Percentiles rank a stretch among this genome's conserved stretches.
These are phyloP conservation scores for Penelope pileata DNA, from an alignment of 2,113 vertebrate species.

Conservation along the genomic window DNA sequence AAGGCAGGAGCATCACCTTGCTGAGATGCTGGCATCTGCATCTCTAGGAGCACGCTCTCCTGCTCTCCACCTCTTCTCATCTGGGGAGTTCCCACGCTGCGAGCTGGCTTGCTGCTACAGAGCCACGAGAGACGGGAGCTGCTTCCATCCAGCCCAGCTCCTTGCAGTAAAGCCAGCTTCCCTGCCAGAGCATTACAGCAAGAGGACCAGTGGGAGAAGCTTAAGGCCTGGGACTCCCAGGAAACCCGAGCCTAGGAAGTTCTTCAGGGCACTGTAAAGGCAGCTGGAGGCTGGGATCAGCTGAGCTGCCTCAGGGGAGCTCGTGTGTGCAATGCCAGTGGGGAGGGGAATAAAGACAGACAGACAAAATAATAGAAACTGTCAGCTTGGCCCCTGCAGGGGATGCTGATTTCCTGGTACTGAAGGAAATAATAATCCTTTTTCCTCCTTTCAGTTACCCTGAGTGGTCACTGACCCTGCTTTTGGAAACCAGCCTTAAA, in stretches of 20 bases:
- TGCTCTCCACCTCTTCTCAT: background rate
- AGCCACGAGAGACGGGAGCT: background rate
- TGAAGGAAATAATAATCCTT: background rate
- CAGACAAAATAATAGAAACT: background rate
- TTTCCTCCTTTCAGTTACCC: constrained; percentile 20
- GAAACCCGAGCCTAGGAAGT: background rate
- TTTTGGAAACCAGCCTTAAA: background rate
- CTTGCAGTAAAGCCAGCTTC: background rate
- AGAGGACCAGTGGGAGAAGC: background rate
- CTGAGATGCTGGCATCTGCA: fast-evolving
- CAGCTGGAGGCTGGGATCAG: background rate
- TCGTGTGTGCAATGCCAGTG: background rate
- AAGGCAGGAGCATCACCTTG: background rate
- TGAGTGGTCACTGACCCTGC: constrained; percentile 1
- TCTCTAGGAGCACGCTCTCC: background rate
- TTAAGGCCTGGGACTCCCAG: fast-evolving
- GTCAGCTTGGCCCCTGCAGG: background rate
- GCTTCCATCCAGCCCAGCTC: background rate
- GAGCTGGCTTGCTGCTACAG: background rate
- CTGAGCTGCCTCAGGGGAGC: background rate
- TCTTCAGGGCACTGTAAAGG: background rate
- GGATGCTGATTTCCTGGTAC: background rate
- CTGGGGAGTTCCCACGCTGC: background rate
- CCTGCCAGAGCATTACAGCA: background rate
- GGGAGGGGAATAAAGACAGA: background rate